Conservation (phyloP, 2,797 vertebrate genomes). For the Prionace glauca region DNA sequence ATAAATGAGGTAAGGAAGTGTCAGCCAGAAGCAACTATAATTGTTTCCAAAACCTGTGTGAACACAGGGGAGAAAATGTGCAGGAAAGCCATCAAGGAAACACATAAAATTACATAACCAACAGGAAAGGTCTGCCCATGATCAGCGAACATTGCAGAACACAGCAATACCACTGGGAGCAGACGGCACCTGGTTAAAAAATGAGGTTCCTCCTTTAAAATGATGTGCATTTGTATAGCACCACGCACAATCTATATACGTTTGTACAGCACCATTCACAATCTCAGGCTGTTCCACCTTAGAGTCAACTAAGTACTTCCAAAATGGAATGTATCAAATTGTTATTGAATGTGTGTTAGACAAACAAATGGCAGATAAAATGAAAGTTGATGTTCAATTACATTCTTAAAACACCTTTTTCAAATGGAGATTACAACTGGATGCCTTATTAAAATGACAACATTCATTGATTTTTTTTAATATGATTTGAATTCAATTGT, state of each 20-base stretch:
- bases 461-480: neutral
- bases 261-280: neutral
- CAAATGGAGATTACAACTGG: neutral
- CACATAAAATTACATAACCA: neutral
- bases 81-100: conserved; percentile 16
- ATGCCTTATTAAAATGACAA: neutral
- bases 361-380: neutral
- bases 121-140: neutral
- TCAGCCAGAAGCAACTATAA: neutral
- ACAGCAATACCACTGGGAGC: neutral
- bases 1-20: neutral
- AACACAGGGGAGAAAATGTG: conserved; percentile 12
- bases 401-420: neutral
- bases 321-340: no score
- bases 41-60: neutral
- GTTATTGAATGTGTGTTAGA: neutral
- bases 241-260: neutral
- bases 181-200: neutral
- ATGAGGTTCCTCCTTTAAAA: neutral
- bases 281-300: neutral
- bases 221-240: neutral
- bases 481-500: neutral
- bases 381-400: neutral
- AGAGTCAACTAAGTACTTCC: neutral
- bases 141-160: neutral